A percentile compares a stretch with the other conserved stretches of the same genome.
phyloP scores from a whole-genome alignment of 2,888 invertebrate genomes.

The Drosophila putrida region DNA sequence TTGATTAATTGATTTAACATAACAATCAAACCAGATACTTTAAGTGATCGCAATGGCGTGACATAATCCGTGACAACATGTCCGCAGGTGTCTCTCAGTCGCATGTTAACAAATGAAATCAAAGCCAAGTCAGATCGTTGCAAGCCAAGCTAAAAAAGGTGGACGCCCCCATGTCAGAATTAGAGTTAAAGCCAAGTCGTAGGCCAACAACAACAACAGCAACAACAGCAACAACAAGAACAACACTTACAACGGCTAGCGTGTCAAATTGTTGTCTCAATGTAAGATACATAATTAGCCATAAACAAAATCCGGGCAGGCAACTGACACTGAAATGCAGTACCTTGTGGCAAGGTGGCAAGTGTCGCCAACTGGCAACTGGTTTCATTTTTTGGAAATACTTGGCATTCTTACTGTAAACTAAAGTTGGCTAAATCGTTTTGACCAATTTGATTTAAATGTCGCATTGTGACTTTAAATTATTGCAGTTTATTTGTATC shows the following conservation, averaged over 20 bases:
- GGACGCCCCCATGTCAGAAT: constrained; percentile 48
- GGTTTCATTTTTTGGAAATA: constrained; percentile 51
- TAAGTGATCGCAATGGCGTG: constrained; percentile 39
- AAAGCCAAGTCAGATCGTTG: background rate
- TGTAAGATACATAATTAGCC: constrained; percentile 59
- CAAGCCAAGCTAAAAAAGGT: constrained; percentile 20
- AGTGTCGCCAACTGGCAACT: constrained; percentile 35
- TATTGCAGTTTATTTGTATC: too few species aligned
- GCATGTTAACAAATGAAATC: constrained; percentile 27
- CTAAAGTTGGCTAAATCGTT: background rate
- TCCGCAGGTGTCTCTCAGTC: constrained; percentile 36
- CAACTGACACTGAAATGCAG: constrained; percentile 41
- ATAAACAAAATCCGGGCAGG: constrained; percentile 12
- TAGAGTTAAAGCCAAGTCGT: constrained; percentile 25
- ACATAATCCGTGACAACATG: constrained; percentile 45
- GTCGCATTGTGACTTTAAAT: background rate
- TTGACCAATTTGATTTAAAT: background rate
- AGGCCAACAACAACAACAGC: constrained; percentile 20
- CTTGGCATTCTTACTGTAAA: constrained; percentile 43
- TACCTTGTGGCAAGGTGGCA: constrained; percentile 28
- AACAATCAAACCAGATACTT: constrained; percentile 35
- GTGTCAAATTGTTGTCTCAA: constrained; percentile 47
- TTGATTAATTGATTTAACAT: constrained; percentile 58
- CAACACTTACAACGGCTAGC: constrained; percentile 30
- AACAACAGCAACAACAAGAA: too few species aligned